Evolutionary conservation across 2,797 vertebrate genomes (phyloP).

Genomic region (Cuniculus paca): DNA sequence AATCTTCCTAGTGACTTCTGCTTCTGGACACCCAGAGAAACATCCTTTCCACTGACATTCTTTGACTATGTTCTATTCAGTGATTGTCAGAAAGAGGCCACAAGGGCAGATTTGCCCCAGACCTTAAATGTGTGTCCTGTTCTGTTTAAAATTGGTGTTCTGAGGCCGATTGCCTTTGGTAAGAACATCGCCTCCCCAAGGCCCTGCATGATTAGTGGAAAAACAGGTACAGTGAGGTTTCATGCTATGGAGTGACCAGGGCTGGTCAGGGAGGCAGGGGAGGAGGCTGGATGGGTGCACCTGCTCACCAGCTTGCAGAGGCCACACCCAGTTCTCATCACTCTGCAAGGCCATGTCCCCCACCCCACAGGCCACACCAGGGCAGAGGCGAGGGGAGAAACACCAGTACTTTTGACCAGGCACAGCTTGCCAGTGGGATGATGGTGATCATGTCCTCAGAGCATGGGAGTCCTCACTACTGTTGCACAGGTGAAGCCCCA

Average conservation of each 20-base stretch:
- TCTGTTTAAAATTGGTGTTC: neutral
- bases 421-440: too few species aligned
- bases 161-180: neutral
- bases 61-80: neutral
- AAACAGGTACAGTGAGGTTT: neutral
- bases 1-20: neutral
- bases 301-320: neutral
- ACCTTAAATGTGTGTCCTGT: neutral
- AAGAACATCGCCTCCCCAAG: neutral
- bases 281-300: too few species aligned
- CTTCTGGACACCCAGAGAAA: neutral
- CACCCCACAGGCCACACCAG: neutral
- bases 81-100: neutral
- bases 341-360: accelerated
- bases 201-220: neutral
- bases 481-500: neutral
- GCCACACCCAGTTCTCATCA: neutral
- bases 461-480: neutral
- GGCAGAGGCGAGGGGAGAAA: neutral
- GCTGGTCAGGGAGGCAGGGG: neutral
- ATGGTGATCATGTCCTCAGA: neutral
- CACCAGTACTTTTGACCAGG: too few species aligned
- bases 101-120: too few species aligned
- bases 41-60: too few species aligned
- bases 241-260: neutral